phyloP scores from a whole-genome alignment of 2,797 vertebrate species.

The Lacerta viridis region DNA sequence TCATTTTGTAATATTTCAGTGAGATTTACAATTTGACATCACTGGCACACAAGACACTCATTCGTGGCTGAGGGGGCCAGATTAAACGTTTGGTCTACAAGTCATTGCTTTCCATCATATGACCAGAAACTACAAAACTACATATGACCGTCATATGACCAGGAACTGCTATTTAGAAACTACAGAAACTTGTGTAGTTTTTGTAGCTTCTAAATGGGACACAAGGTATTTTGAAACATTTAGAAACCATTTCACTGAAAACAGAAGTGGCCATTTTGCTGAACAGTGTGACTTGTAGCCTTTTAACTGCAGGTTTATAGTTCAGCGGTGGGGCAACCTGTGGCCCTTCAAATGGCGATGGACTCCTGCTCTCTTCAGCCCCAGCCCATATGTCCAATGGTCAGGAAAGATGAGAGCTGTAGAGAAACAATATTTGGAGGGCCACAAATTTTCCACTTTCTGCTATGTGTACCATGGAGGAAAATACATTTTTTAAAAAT shows the following conservation, averaged over 20 bases:
- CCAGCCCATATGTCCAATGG: not conserved
- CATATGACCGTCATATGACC: not conserved
- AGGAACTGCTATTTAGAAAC: not conserved
- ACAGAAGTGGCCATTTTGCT: constrained; percentile 55
- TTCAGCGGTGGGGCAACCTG: constrained; percentile 10
- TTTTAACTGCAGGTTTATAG: constrained; percentile 46
- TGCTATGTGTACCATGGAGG: constrained; percentile 25
- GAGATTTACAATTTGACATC: not conserved
- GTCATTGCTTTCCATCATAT: constrained; percentile 52
- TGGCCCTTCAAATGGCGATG: not conserved
- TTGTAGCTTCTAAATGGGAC: constrained; percentile 73
- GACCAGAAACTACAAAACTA: not conserved
- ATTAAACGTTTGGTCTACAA: constrained; percentile 58
- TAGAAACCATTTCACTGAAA: constrained; percentile 45
- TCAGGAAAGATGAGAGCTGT: not conserved
- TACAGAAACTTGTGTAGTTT: constrained; percentile 34
- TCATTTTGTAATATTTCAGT: constrained; percentile 51
- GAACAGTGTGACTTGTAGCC: constrained; percentile 56
- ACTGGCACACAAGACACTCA: not conserved
- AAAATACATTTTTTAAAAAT: constrained; percentile 56
- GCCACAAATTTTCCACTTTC: not conserved
- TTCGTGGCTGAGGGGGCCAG: not conserved
- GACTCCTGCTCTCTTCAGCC: not conserved
- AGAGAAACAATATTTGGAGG: not conserved
- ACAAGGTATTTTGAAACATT: constrained; percentile 42